Evolutionary conservation across 2,797 vertebrate species (phyloP).

Genomic region (Paratrypauchen microcephalus): DNA sequence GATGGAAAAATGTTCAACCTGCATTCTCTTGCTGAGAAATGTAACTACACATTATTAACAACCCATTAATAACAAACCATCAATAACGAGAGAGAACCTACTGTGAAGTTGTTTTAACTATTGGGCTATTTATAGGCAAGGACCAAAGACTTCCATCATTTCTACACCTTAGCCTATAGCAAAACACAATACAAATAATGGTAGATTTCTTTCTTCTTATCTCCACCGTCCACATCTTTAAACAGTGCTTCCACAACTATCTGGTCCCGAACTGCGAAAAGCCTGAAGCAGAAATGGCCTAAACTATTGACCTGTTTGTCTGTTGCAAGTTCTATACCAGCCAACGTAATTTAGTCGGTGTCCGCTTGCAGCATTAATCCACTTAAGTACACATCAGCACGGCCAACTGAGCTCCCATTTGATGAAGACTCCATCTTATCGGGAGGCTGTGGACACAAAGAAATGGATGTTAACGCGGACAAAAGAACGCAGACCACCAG

Average conservation of each 20-base stretch:
- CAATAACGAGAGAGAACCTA: background rate
- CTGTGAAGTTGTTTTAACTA: background rate
- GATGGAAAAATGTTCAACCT: background rate
- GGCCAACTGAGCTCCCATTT: conserved; percentile 26
- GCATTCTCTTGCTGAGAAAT: background rate
- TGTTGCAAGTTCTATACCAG: conserved; percentile 20
- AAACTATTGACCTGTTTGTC: conserved; percentile 16
- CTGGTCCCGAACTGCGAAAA: background rate
- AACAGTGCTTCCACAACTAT: conserved; percentile 1
- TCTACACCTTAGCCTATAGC: background rate
- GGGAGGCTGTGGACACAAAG: conserved; percentile 11
- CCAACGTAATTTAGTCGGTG: conserved; percentile 39
- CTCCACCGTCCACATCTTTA: background rate
- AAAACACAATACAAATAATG: background rate
- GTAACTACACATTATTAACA: no score
- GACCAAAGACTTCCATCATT: background rate
- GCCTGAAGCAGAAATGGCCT: conserved; percentile 6
- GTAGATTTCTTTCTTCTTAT: background rate
- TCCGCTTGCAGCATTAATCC: conserved; percentile 39
- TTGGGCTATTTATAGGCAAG: background rate
- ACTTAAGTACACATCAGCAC: conserved; percentile 46
- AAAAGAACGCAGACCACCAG: background rate
- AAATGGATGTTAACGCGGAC: conserved; percentile 7
- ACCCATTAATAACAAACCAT: background rate
- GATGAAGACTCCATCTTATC: conserved; percentile 30